These are phyloP conservation scores for Babyrousa celebensis DNA, from an alignment of 2,797 vertebrate genomes.

Conservation along the genomic window DNA sequence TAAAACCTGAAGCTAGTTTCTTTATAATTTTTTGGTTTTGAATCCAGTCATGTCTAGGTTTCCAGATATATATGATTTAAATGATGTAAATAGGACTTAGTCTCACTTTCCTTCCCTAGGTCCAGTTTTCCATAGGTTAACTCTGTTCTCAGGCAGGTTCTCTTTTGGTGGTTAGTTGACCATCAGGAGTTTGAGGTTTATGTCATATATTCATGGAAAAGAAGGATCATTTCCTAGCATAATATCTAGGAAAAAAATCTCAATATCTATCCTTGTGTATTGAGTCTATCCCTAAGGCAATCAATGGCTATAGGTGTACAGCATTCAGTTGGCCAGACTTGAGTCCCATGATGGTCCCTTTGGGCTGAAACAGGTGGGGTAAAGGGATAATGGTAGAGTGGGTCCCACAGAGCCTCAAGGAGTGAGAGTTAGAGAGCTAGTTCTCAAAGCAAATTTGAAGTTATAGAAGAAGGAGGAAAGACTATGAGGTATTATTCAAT, in stretches of 20 bases:
- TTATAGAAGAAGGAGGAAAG: not conserved
- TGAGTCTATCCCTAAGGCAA: not conserved
- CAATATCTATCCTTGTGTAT: not conserved
- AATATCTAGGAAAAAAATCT: conserved; percentile 30
- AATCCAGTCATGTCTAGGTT: not conserved
- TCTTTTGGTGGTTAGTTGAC: not conserved
- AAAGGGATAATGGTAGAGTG: not conserved
- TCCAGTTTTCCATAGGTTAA: not conserved
- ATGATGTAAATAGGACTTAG: not conserved
- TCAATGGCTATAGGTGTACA: not conserved
- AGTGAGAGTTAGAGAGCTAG: not conserved
- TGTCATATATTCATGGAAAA: not conserved
- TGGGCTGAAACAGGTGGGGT: no score
- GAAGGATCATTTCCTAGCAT: not conserved
- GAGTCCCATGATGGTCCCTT: not conserved
- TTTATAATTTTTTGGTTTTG: not conserved
- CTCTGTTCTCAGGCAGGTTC: not conserved
- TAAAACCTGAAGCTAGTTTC: not conserved
- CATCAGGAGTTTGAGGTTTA: not conserved
- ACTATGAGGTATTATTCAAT: not conserved
- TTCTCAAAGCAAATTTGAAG: not conserved
- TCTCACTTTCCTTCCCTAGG: not conserved
- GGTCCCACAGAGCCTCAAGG: not conserved
- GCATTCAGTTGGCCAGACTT: not conserved
- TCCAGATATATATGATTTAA: not conserved